Conservation (phyloP, 1,140 invertebrate species). For the Potamilus streckersoni region DNA sequence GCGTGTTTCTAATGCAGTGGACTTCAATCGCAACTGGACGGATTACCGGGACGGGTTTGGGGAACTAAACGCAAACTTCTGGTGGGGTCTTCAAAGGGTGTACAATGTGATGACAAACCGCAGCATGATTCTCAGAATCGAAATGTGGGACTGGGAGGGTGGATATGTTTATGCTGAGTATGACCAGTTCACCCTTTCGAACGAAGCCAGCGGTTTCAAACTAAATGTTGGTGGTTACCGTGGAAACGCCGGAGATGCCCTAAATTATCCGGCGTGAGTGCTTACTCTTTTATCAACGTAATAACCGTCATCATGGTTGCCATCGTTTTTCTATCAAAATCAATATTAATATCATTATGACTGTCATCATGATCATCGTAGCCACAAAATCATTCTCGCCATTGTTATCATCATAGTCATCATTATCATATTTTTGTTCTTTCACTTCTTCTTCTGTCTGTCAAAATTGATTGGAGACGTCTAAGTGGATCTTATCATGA, state of each 20-base stretch:
- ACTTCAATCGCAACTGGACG: conserved; percentile 92
- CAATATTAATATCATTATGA: too few species aligned
- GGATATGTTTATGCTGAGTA: conserved; percentile 73
- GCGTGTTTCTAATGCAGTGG: conserved; percentile 79
- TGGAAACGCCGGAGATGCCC: conserved; percentile 81
- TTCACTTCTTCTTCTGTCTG: too few species aligned
- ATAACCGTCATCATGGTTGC: too few species aligned
- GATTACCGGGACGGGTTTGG: conserved; percentile 97
- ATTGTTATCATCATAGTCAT: too few species aligned
- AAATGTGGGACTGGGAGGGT: conserved; percentile 93
- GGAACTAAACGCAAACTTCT: conserved; percentile 79
- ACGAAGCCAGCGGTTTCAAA: conserved; percentile 84
- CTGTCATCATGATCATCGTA: too few species aligned
- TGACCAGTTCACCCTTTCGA: conserved; percentile 36
- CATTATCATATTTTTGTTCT: too few species aligned
- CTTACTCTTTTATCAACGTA: too few species aligned
- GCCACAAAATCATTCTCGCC: too few species aligned
- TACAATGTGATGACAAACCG: conserved; percentile 68
- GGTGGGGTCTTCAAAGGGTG: conserved; percentile 70
- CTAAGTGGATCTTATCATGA: too few species aligned
- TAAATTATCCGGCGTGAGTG: conserved; percentile 44
- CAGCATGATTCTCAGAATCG: conserved; percentile 88
- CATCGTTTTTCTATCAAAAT: too few species aligned
- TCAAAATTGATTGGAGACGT: too few species aligned
- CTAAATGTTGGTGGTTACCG: conserved; percentile 91